Conservation (phyloP, 53 echinoderm and acorn worm species). For the Paelopatides confundens region DNA sequence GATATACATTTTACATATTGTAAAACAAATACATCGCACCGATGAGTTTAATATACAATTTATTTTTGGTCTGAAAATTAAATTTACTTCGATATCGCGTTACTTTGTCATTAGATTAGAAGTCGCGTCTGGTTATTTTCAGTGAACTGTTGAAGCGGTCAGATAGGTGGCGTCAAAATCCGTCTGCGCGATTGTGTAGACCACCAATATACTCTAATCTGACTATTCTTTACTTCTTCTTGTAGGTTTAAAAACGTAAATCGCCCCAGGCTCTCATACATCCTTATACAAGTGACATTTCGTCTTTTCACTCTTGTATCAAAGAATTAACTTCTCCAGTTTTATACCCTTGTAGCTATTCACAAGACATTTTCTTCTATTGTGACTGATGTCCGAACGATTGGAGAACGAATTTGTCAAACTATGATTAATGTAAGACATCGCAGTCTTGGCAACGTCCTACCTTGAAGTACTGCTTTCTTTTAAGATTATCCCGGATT, state of each 20-base stretch:
- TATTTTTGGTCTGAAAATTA: too few relatives aligned
- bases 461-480: not conserved
- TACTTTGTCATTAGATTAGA: not conserved
- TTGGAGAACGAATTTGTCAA: not conserved
- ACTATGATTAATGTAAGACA: not conserved
- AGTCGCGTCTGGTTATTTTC: not conserved
- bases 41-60: too few relatives aligned
- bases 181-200: not conserved
- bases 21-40: too few relatives aligned
- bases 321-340: not conserved
- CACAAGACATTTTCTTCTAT: not conserved
- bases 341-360: conserved; percentile 16
- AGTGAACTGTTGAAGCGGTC: conserved; percentile 3
- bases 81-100: too few relatives aligned
- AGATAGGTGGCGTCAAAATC: not conserved
- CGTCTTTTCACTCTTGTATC: not conserved
- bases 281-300: conserved; percentile 11
- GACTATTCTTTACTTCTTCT: not conserved
- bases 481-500: not conserved
- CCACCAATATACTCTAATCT: not conserved
- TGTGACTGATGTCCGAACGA: not conserved
- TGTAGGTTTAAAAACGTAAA: not conserved
- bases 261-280: not conserved
- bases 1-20: too few relatives aligned
- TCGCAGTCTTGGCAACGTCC: not conserved